Conservation (phyloP, 2,888 invertebrate species). For the Apodemia duryi region DNA sequence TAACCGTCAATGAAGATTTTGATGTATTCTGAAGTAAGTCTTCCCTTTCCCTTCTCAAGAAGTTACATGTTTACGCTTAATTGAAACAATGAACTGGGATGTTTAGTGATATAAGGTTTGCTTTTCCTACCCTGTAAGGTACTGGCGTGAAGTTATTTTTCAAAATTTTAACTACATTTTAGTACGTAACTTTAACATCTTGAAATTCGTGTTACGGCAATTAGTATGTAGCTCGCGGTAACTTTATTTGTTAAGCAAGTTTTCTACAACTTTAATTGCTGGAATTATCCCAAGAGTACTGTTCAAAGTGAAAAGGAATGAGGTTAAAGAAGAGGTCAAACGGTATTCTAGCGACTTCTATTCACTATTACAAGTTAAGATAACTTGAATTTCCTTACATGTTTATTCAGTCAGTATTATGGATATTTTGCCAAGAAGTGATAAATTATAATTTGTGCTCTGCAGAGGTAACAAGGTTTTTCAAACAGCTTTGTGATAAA, state of each 20-base stretch:
- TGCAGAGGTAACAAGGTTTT: no score
- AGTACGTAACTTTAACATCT: neutral
- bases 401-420: neutral
- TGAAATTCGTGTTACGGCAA: neutral
- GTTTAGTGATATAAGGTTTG: no score
- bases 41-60: no score
- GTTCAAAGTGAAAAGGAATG: conserved; percentile 7
- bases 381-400: neutral
- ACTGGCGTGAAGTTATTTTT: no score
- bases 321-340: neutral
- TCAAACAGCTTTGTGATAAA: no score
- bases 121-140: no score
- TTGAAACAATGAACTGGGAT: no score
- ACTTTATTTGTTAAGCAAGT: neutral
- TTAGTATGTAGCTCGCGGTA: neutral
- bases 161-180: no score
- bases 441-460: neutral
- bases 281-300: conserved; percentile 1
- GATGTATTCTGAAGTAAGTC: no score
- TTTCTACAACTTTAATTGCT: conserved; percentile 1
- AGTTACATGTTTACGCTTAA: no score
- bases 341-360: neutral
- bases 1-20: no score
- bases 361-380: neutral
- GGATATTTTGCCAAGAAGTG: neutral